Evolutionary conservation across 64 coral and sea anemone species (phyloP).

Genomic region (Actinia tenebrosa): DNA sequence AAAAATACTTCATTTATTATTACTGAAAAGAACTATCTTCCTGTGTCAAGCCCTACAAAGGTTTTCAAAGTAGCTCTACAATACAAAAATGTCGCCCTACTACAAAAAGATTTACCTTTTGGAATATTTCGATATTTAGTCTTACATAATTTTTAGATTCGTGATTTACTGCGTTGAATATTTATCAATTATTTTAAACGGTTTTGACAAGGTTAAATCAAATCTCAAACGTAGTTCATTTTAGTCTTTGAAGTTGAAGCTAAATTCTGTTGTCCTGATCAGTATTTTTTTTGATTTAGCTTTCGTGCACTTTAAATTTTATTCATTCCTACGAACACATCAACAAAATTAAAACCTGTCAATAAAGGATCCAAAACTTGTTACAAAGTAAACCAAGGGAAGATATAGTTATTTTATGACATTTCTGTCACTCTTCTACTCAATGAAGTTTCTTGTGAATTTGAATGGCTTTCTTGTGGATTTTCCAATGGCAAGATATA

Average conservation of each 20-base stretch:
- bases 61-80: background rate
- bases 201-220: background rate
- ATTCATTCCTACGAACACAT: background rate
- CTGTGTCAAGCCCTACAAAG: background rate
- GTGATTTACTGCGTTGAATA: background rate
- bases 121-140: background rate
- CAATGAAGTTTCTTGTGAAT: background rate
- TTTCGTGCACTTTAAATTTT: background rate
- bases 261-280: background rate
- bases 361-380: background rate
- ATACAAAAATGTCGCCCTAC: background rate
- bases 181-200: background rate
- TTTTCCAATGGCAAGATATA: background rate
- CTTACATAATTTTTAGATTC: background rate
- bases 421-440: background rate
- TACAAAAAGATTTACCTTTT: background rate
- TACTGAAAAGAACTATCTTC: slow-evolving; percentile 9
- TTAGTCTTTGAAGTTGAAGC: background rate
- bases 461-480: background rate
- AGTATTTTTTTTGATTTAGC: background rate
- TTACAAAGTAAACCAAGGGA: background rate
- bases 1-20: slow-evolving; percentile 19
- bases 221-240: background rate
- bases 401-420: background rate
- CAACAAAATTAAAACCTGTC: background rate